Conservation (phyloP, 2,113 vertebrate species). For the Oncorhynchus keta region DNA sequence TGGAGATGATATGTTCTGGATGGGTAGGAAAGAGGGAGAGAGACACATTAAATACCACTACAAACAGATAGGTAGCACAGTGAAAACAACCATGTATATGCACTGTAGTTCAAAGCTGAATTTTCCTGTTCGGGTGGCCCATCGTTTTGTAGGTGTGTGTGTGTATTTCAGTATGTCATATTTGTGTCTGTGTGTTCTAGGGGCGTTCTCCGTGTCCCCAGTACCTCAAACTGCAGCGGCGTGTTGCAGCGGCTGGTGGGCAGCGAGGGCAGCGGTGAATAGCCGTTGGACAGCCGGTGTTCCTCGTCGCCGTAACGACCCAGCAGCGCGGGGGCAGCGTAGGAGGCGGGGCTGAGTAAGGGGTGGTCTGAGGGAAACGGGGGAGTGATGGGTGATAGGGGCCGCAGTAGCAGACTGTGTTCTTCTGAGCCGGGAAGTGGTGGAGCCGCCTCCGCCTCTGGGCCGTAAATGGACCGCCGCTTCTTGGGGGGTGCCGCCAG, state of each 20-base stretch:
- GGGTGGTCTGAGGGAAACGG: conserved; percentile 81
- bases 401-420: conserved; percentile 78
- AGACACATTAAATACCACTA: neutral
- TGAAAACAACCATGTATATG: neutral
- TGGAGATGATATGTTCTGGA: conserved; percentile 95
- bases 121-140: too few species aligned
- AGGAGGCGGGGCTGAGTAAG: conserved; percentile 61
- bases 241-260: conserved; percentile 97
- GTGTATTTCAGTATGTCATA: neutral
- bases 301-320: conserved; percentile 69
- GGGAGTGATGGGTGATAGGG: conserved; percentile 88
- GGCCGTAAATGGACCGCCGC: conserved; percentile 85
- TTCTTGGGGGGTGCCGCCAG: conserved; percentile 90
- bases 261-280: conserved; percentile 88
- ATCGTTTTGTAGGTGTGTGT: neutral
- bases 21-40: too few species aligned
- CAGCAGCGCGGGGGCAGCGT: conserved; percentile 55
- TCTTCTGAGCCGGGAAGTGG: neutral
- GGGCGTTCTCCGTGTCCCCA: too few species aligned
- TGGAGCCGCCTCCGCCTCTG: conserved; percentile 69
- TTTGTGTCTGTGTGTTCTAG: too few species aligned
- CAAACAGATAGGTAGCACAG: neutral
- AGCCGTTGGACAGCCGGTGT: conserved; percentile 80
- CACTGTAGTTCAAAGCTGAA: too few species aligned
- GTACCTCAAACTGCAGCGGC: conserved; percentile 95